Evolutionary conservation across 2,888 invertebrate species (phyloP), one percentile per base, ranked within the genome.

Genomic region (Erebia ligea): DNA sequence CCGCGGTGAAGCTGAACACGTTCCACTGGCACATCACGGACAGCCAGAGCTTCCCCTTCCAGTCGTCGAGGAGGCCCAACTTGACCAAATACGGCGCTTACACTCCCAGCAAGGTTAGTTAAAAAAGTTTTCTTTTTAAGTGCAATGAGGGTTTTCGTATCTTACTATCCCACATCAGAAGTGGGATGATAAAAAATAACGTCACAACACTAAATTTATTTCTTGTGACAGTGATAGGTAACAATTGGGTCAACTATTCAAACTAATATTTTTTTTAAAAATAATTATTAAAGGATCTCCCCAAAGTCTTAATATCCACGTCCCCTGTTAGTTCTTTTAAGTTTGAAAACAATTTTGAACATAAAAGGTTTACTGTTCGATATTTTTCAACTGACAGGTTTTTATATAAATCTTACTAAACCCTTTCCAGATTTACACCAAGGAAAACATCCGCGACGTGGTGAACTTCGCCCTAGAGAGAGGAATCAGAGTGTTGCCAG

Each of bases 21-120:
- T 97, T 99, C 91, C 99, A 99, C 83, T 99, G 98, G 98, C 97
- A 98, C 81, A 97, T 98, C 67, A 97, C 97, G 0, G 99, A 99
- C 88, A 97, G 97, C 19, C 98, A 98, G 76, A 98, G 98, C 78
- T 99, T 99, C 85, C 99, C 99, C 0, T 96, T 98, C 81, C 96
- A 96, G 70, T 95, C 97, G 0, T 94, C 94, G 79, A 95, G 95
- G n/a, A 94, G 94, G 75, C 97, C 97, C 0, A 93, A 96, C 61
- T 86, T 98, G 13, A 93, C 96, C 4, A 95, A 95, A 76, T 94
- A 96, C 19, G 99, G 99, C 1, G 97, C 98, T 6, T 97, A 97
- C 81, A 94, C 96, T 0, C 95, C 96, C 59, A 94, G 94, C 0
- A 96, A 97, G 90, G 95, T 96, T 72, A 94, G 71, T n/a, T n/a